Percentiles rank a stretch among this genome's conserved stretches.
These are phyloP conservation scores for Agapetus fuscipes DNA, from an alignment of 2,888 invertebrate species.

Conservation along the genomic window DNA sequence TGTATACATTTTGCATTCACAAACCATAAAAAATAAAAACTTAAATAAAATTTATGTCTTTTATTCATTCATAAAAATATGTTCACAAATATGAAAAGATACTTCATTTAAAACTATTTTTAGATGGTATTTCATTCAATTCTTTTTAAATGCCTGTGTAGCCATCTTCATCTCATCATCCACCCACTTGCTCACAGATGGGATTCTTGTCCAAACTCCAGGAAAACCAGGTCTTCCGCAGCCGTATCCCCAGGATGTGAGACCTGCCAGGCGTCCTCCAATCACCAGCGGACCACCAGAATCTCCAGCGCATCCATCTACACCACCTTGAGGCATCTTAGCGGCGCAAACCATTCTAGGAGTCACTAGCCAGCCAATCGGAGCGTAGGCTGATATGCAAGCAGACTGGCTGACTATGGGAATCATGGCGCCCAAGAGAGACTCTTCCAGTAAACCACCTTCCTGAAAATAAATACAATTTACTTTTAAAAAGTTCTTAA, in stretches of 20 bases:
- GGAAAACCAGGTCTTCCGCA: conserved; percentile 42
- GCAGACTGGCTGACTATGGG: conserved; percentile 14
- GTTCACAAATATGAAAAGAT: too few relatives aligned
- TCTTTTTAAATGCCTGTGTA: too few relatives aligned
- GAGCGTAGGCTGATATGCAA: conserved; percentile 10
- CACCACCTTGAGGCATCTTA: conserved; percentile 32
- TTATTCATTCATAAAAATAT: too few relatives aligned
- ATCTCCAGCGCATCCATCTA: conserved; percentile 44
- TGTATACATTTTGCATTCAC: too few relatives aligned
- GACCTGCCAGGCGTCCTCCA: conserved; percentile 37
- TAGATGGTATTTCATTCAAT: too few relatives aligned
- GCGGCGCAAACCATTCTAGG: conserved; percentile 39
- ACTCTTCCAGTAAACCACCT: conserved; percentile 7
- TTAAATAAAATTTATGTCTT: too few relatives aligned
- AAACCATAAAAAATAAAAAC: too few relatives aligned
- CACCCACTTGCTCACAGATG: conserved; percentile 35
- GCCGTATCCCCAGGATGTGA: conserved; percentile 47
- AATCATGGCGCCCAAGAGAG: conserved; percentile 12
- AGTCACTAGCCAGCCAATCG: conserved; percentile 24
- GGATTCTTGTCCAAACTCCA: conserved; percentile 43
- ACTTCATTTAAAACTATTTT: too few relatives aligned
- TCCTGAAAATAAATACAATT: too few relatives aligned
- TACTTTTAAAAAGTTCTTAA: too few relatives aligned
- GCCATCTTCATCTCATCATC: conserved; percentile 20
- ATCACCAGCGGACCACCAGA: conserved; percentile 45